These are phyloP conservation scores for Dolichallabes microphthalmus DNA, from an alignment of 2,113 vertebrate species.

Conservation along the genomic window DNA sequence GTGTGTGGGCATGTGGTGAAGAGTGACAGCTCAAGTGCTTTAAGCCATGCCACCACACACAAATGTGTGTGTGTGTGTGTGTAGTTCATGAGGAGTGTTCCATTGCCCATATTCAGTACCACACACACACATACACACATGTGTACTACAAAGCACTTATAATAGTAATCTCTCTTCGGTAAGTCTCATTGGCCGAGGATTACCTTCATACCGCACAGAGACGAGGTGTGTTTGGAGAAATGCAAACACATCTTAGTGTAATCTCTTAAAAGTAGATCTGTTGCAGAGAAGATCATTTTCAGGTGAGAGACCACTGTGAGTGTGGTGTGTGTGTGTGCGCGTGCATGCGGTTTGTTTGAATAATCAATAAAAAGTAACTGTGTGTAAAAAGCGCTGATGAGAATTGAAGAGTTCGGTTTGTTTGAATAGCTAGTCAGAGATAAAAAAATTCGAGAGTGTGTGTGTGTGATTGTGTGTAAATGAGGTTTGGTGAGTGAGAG, in stretches of 20 bases:
- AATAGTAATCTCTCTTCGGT: conserved; percentile 75
- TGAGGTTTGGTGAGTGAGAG: conserved; percentile 62
- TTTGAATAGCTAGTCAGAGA: conserved; percentile 50
- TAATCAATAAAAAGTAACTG: not conserved
- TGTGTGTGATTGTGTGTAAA: conserved; percentile 47
- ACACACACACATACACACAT: conserved; percentile 67
- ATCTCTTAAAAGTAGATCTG: conserved; percentile 70
- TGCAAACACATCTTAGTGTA: conserved; percentile 75
- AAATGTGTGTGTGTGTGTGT: conserved; percentile 48
- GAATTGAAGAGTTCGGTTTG: conserved; percentile 20
- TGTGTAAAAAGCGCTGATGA: conserved; percentile 11
- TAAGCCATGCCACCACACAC: not conserved
- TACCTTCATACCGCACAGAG: conserved; percentile 65
- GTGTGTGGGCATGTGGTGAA: conserved; percentile 22
- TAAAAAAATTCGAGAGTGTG: conserved; percentile 22
- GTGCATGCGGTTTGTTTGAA: not conserved
- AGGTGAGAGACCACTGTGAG: conserved; percentile 5
- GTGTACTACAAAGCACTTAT: conserved; percentile 71
- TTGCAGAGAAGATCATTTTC: conserved; percentile 60
- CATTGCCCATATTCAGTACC: conserved; percentile 68
- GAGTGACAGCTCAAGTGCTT: conserved; percentile 38
- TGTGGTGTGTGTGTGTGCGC: conserved; percentile 16
- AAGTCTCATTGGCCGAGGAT: conserved; percentile 78
- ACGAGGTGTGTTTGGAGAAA: conserved; percentile 64
- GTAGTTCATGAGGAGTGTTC: conserved; percentile 71